Conservation (phyloP, 2,113 vertebrate genomes). For the Tauraco erythrolophus region DNA sequence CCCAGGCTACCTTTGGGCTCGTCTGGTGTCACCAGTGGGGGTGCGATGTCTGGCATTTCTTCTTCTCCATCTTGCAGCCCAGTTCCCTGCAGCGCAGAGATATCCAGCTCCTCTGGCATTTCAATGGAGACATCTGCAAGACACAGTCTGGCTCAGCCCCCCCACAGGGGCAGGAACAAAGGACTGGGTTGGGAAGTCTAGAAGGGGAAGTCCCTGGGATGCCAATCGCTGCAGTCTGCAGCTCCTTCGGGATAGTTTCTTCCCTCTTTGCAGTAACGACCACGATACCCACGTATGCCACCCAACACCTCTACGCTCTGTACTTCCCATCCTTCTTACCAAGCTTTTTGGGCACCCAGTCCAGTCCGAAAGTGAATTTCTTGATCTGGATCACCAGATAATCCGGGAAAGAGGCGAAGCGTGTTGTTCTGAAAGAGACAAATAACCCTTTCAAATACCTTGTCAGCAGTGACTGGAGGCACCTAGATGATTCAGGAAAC, state of each 20-base stretch:
- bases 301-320: background rate
- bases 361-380: constrained; percentile 98
- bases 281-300: background rate
- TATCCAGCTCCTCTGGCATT: constrained; percentile 94
- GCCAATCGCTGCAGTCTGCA: background rate
- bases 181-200: background rate
- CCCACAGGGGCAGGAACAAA: background rate
- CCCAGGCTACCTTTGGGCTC: constrained; percentile 99
- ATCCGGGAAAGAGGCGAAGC: constrained; percentile 97
- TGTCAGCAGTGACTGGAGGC: background rate
- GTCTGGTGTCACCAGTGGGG: constrained; percentile 96
- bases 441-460: background rate
- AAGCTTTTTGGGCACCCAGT: constrained; percentile 99
- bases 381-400: constrained; percentile 99
- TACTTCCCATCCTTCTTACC: constrained; percentile 78
- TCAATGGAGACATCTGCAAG: constrained; percentile 95
- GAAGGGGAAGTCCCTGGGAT: background rate
- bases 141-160: background rate
- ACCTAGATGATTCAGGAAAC: background rate
- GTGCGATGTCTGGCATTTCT: constrained; percentile 96
- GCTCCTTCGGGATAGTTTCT: background rate
- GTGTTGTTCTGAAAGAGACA: constrained; percentile 85
- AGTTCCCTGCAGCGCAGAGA: constrained; percentile 87
- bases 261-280: background rate
- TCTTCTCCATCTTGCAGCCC: constrained; percentile 96